These are phyloP conservation scores for Myocastor coypus DNA, from an alignment of 2,113 vertebrate genomes.

Conservation along the genomic window DNA sequence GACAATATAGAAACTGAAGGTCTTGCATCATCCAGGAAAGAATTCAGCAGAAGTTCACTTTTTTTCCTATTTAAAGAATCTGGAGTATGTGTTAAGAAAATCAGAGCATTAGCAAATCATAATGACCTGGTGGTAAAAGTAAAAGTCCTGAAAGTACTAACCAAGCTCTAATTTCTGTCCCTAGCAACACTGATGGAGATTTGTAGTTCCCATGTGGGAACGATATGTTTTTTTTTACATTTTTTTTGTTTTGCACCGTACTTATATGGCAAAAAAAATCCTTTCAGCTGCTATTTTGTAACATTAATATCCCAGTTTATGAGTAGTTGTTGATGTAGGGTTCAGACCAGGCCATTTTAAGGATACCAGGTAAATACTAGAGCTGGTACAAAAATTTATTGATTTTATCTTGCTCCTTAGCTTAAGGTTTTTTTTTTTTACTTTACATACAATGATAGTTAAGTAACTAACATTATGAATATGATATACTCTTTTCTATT, in stretches of 20 bases:
- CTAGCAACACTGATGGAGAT: not conserved
- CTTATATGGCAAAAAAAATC: slow-evolving; percentile 41
- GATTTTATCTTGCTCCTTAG: slow-evolving; percentile 51
- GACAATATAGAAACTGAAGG: slow-evolving; percentile 82
- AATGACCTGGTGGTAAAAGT: slow-evolving; percentile 81
- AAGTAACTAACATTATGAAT: slow-evolving; percentile 56
- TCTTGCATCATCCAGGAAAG: slow-evolving; percentile 77
- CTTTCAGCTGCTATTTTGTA: slow-evolving; percentile 61
- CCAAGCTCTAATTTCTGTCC: slow-evolving; percentile 72
- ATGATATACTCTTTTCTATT: slow-evolving; percentile 73
- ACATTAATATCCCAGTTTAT: slow-evolving; percentile 47
- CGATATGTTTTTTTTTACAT: slow-evolving; percentile 50
- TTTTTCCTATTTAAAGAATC: slow-evolving; percentile 83
- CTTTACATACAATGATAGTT: slow-evolving; percentile 51
- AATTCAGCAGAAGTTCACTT: slow-evolving; percentile 80
- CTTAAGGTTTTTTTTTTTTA: slow-evolving; percentile 73
- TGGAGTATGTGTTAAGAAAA: slow-evolving; percentile 82
- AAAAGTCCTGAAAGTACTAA: slow-evolving; percentile 80
- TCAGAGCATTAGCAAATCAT: slow-evolving; percentile 80
- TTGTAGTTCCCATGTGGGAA: slow-evolving; percentile 52
- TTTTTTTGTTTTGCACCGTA: slow-evolving; percentile 54
- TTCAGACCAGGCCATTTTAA: slow-evolving; percentile 52
- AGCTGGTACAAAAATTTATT: slow-evolving; percentile 56
- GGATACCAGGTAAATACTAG: slow-evolving; percentile 53
- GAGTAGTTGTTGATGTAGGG: slow-evolving; percentile 24